phyloP scores from a whole-genome alignment of 23 tunicate species.

The Diplosoma virens region DNA sequence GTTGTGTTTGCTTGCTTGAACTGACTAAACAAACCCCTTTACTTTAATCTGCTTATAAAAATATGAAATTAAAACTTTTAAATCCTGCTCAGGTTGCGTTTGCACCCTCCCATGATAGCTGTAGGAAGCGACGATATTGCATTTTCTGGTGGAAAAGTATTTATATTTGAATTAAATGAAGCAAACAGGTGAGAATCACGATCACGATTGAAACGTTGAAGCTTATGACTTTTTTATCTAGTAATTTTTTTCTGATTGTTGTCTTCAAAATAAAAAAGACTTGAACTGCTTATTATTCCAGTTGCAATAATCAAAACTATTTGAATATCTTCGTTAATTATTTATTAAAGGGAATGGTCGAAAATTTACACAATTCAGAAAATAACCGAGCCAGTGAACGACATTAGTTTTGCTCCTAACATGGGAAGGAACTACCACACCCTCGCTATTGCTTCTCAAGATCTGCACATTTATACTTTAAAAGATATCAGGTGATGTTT shows the following conservation, averaged over 20 bases:
- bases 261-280: too few species aligned
- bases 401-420: conserved; percentile 73
- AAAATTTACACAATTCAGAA: conserved; percentile 56
- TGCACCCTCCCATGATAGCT: conserved; percentile 83
- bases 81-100: conserved; percentile 31
- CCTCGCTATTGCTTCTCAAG: conserved; percentile 80
- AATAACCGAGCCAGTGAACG: conserved; percentile 83
- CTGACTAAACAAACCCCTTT: too few species aligned
- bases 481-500: conserved; percentile 31
- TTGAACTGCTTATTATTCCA: too few species aligned
- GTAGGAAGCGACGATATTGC: conserved; percentile 85
- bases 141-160: conserved; percentile 75
- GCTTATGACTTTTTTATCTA: too few species aligned
- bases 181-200: conserved; percentile 27
- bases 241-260: too few species aligned
- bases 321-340: too few species aligned
- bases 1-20: too few species aligned
- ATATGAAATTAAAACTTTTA: too few species aligned
- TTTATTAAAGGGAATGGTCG: conserved; percentile 55
- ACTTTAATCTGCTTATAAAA: too few species aligned
- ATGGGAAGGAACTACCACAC: conserved; percentile 57
- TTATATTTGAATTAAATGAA: conserved; percentile 74
- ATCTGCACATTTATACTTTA: conserved; percentile 56
- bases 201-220: too few species aligned
- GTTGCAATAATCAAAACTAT: too few species aligned